phyloP scores from a whole-genome alignment of 2,113 vertebrate genomes.

The Chascanopsetta lugubris region DNA sequence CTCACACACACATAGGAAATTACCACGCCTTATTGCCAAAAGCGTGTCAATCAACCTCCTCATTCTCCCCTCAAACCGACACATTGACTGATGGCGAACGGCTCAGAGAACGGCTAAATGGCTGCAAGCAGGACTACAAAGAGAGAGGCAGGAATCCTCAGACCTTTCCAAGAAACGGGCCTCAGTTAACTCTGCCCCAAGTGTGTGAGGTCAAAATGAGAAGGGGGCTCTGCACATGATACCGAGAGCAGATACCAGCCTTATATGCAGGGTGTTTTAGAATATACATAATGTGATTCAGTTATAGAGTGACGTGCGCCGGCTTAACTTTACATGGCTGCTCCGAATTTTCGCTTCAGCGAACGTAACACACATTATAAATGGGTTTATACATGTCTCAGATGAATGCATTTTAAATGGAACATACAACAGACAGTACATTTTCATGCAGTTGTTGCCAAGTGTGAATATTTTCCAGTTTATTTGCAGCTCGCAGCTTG shows the following conservation, averaged over 20 bases:
- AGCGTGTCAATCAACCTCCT: slow-evolving; percentile 70
- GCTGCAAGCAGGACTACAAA: slow-evolving; percentile 75
- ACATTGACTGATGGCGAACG: slow-evolving; percentile 74
- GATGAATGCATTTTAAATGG: slow-evolving; percentile 12
- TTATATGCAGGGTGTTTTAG: slow-evolving; percentile 9
- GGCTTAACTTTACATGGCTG: slow-evolving; percentile 21
- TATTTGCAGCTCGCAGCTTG: slow-evolving; percentile 29
- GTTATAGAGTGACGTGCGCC: background rate
- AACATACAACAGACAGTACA: background rate
- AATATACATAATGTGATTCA: slow-evolving; percentile 13
- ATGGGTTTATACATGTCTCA: background rate
- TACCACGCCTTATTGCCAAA: slow-evolving; percentile 68
- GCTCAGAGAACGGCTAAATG: slow-evolving; percentile 68
- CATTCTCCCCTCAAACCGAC: slow-evolving; percentile 67
- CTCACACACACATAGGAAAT: slow-evolving; percentile 64
- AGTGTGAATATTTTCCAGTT: slow-evolving; percentile 44
- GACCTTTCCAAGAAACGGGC: slow-evolving; percentile 61
- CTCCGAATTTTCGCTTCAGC: background rate
- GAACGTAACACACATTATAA: background rate
- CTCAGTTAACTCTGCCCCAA: slow-evolving; percentile 54
- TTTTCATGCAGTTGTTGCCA: slow-evolving; percentile 18
- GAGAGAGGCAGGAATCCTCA: slow-evolving; percentile 63
- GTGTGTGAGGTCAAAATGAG: slow-evolving; percentile 61
- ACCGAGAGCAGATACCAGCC: slow-evolving; percentile 20
- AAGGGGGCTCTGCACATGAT: slow-evolving; percentile 32